Conservation (phyloP, 2,888 invertebrate genomes). For the Cosmia trapezina region DNA sequence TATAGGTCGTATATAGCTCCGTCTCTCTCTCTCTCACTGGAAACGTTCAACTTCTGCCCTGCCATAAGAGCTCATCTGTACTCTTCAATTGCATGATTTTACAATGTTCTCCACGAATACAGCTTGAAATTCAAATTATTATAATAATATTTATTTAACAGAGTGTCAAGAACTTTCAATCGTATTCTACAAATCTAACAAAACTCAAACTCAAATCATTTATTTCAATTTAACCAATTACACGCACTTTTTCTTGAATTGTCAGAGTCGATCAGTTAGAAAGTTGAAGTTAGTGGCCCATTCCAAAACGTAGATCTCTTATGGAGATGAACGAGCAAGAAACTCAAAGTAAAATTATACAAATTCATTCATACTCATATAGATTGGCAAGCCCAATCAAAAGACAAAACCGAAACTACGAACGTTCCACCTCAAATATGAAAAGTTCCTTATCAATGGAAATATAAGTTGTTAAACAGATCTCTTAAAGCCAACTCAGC, state of each 20-base stretch:
- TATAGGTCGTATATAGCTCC: too few species aligned
- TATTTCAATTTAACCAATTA: too few species aligned
- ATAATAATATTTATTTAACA: not conserved
- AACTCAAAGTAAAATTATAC: too few species aligned
- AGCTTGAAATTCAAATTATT: not conserved
- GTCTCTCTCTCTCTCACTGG: too few species aligned
- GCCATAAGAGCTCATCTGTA: too few species aligned
- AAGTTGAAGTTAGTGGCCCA: too few species aligned
- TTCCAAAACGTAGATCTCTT: too few species aligned
- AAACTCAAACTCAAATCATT: too few species aligned
- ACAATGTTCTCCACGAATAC: not conserved
- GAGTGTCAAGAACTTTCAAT: not conserved
- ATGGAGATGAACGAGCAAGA: too few species aligned
- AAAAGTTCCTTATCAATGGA: constrained; percentile 41
- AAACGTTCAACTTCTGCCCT: too few species aligned
- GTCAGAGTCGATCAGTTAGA: too few species aligned
- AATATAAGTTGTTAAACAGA: constrained; percentile 56
- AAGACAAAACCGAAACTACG: constrained; percentile 35
- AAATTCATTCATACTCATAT: not conserved
- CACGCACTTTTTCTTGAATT: too few species aligned
- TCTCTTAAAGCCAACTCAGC: constrained; percentile 64
- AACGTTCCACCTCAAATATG: constrained; percentile 23
- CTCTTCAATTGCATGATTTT: not conserved
- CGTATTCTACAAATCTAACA: not conserved
- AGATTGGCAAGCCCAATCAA: constrained; percentile 16